phyloP scores from a whole-genome alignment of 2,113 vertebrate genomes.

The Echinops telfairi region DNA sequence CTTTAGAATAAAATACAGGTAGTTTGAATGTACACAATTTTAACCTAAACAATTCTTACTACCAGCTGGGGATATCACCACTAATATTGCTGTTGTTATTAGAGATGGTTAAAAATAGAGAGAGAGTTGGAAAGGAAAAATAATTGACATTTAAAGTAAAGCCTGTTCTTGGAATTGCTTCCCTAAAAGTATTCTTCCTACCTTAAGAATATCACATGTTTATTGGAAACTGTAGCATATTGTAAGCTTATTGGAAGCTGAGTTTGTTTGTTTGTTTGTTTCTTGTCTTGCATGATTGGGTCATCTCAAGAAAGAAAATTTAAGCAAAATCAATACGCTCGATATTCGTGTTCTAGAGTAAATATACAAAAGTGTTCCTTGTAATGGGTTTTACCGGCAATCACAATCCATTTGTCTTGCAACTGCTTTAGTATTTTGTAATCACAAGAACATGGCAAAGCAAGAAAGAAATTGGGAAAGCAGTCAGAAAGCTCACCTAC shows the following conservation, averaged over 20 bases:
- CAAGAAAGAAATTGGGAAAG: not conserved
- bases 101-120: not conserved
- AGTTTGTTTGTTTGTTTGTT: not conserved
- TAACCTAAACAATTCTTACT: not conserved
- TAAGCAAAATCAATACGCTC: conserved; percentile 76
- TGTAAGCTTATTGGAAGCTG: conserved; percentile 57
- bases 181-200: conserved; percentile 34
- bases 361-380: conserved; percentile 66
- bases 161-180: conserved; percentile 32
- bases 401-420: conserved; percentile 66
- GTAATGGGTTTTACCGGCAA: conserved; percentile 75
- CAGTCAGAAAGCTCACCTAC: conserved; percentile 13
- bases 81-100: not conserved
- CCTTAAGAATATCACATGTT: conserved; percentile 9
- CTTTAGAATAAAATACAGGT: not conserved
- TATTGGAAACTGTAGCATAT: conserved; percentile 47
- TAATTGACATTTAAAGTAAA: conserved; percentile 37
- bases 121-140: not conserved
- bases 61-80: not conserved
- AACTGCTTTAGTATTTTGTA: conserved; percentile 62
- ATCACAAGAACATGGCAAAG: conserved; percentile 48
- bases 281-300: conserved; percentile 43
- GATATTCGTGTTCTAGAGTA: conserved; percentile 72
- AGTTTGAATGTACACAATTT: not conserved
- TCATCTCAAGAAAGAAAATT: conserved; percentile 69